Base-by-base conservation (phyloP, 2,797 vertebrate species). In the Poecilia gillii region DNA sequence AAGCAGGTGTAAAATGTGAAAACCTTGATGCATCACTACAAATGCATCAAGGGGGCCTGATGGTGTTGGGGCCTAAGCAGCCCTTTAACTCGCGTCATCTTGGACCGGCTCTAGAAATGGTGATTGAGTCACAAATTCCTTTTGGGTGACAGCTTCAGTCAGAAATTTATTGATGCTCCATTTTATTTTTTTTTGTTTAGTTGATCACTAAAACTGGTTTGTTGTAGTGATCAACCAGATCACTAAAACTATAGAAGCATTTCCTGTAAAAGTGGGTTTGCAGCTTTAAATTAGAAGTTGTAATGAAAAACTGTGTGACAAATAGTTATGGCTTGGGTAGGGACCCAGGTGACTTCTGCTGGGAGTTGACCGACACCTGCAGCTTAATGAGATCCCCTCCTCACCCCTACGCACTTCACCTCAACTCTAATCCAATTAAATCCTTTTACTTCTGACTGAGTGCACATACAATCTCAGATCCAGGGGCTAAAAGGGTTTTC, bases 371-470 rank as follows among this genome's bases (percentile, higher is more conserved):
- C 87, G 93, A 90, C 85, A 94, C 90, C 89, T 94, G 85, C 76
- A 78, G 89, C 79, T 92, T 92, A 93, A 92, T 86, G 88, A 92
- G 83, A 84, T 85, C 86, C 74, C 74, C 14, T 25, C 85, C 78
- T 81, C 66, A 28, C 62, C 79, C 75, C 28, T n/a, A 6, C 1
- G 2, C 45, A 57, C 78, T 81, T 85, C 68, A 79, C 77, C 47
- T 25, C 74, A 1, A 2, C 76, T 81, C 82, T 90, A 94, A 93
- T 94, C 94, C 90, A 89, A 92, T 88, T 81, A 91, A 88, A 92
- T 92, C 89, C 74, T 83, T 91, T 93, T 93, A 92, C 92, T 93
- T 94, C 92, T 93, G 93, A 88, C 86, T 88, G 89, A 91, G 79
- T 86, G 81, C 88, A 88, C 70, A 72, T n/a, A 75, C 76, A 64